Evolutionary conservation across 1,140 invertebrate genomes (phyloP), one percentile per base, ranked within the genome.

Genomic region (Chrysoperla carnea): DNA sequence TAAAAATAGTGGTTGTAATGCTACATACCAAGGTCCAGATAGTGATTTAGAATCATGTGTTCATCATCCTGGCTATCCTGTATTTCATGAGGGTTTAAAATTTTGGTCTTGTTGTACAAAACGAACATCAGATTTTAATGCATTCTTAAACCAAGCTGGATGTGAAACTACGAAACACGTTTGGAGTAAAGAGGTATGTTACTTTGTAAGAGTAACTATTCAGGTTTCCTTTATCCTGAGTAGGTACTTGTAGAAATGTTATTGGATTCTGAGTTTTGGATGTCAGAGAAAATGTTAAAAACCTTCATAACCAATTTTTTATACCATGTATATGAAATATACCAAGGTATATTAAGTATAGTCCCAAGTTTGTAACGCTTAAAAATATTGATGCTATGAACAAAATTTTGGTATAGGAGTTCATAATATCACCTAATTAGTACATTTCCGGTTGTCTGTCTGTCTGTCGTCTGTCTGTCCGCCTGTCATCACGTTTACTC

Each of bases 31-130:
- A 51, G 83, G 78, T 1, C 67, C 75, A 15, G 56, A 73, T 29
- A 76, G 71, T 39, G 72, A 88, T 51, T 47, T 66, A 9, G 67
- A 73, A 38, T 55, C 63, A 33, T 99, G 95, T 59, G 62, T 67
- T 35, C 71, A 85, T 67, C 95, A 99, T 69, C 76, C 88, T 14
- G 95, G 94, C 1, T 64, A 69, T 12, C 89, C 94, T 3, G 73
- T 99, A 36, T 99, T 99, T 60, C 95, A 99, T 57, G 95, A 99
- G 70, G 95, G 92, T 0, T 68, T 97, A 58, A 99, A 99, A 63
- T 99, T 79, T 62, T 99, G 94, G 94, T 85, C 89, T 0, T 99
- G 95, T 57, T 99, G 94, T 56, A 73, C 84, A 49, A 86, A 84
- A 52, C 83, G 82, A 53, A 98, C 94, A 1, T 82, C 87, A 8